These are phyloP conservation scores for Chrysocyon brachyurus DNA, from an alignment of 2,797 vertebrate species.

Conservation along the genomic window DNA sequence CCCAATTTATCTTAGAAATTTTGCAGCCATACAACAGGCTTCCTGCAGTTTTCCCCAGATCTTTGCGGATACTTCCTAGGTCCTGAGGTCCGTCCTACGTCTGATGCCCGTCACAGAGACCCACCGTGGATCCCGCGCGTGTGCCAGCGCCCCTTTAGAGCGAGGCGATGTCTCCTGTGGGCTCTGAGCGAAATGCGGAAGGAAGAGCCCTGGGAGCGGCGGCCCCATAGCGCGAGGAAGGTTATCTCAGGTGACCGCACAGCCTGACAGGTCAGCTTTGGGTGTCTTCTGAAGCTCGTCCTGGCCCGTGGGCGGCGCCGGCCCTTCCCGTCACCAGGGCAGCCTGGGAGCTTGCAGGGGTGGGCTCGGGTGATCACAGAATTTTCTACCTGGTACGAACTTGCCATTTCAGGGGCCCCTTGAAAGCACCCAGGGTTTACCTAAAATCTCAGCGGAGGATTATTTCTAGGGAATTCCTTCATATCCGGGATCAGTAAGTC, in stretches of 20 bases:
- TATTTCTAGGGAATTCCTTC: not conserved
- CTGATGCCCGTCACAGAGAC: not conserved
- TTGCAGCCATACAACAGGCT: not conserved
- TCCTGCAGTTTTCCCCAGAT: not conserved
- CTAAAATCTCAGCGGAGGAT: slow-evolving; percentile 10
- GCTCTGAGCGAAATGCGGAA: not conserved
- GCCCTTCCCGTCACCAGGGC: not conserved
- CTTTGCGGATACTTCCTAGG: not conserved
- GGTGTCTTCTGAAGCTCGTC: not conserved
- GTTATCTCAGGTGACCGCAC: not conserved
- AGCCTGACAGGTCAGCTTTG: too few species aligned
- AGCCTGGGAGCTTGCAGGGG: not conserved
- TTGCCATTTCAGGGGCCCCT: not conserved
- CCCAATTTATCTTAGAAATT: not conserved
- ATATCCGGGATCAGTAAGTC: not conserved
- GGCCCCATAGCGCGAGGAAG: not conserved
- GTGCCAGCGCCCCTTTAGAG: not conserved
- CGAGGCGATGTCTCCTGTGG: not conserved
- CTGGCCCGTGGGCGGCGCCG: not conserved
- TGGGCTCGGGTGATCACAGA: not conserved
- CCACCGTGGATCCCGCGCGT: not conserved
- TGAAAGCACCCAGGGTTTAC: not conserved
- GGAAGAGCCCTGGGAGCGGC: not conserved
- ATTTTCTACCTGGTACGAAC: not conserved
- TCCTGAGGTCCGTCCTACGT: too few species aligned